Conservation (phyloP, 2,888 invertebrate species). For the Herminia tarsipennalis region DNA sequence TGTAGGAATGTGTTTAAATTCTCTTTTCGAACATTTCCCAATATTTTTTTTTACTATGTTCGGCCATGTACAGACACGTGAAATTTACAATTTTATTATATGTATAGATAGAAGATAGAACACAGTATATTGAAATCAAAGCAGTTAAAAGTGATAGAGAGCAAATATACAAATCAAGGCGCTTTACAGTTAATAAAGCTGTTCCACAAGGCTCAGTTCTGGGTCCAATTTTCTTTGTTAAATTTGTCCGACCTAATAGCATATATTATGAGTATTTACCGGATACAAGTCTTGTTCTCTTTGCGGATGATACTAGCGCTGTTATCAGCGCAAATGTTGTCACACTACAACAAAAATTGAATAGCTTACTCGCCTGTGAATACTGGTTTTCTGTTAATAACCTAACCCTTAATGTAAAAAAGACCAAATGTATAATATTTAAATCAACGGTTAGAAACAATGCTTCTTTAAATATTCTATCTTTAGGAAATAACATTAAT, state of each 20-base stretch:
- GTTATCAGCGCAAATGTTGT: not conserved
- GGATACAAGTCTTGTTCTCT: not conserved
- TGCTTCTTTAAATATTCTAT: too few species aligned
- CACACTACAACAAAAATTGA: not conserved
- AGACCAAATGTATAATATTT: not conserved
- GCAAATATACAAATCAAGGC: not conserved
- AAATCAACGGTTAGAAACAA: too few species aligned
- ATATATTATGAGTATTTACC: too few species aligned
- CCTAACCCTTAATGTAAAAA: not conserved
- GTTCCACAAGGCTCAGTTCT: not conserved
- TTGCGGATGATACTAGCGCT: not conserved
- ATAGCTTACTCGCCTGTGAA: not conserved
- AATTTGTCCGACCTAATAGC: not conserved
- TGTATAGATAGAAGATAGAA: too few species aligned
- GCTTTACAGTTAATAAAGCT: not conserved
- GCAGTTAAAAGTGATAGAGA: not conserved
- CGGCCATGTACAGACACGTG: too few species aligned
- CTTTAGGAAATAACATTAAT: too few species aligned
- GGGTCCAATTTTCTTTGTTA: not conserved
- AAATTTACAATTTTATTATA: too few species aligned
- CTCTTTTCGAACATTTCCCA: too few species aligned
- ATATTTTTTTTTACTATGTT: too few species aligned
- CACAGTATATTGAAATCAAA: too few species aligned
- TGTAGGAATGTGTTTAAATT: too few species aligned
- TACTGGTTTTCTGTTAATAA: not conserved